Base-by-base conservation (phyloP, 2,797 vertebrate species). In the Buphagus erythrorhynchus region DNA sequence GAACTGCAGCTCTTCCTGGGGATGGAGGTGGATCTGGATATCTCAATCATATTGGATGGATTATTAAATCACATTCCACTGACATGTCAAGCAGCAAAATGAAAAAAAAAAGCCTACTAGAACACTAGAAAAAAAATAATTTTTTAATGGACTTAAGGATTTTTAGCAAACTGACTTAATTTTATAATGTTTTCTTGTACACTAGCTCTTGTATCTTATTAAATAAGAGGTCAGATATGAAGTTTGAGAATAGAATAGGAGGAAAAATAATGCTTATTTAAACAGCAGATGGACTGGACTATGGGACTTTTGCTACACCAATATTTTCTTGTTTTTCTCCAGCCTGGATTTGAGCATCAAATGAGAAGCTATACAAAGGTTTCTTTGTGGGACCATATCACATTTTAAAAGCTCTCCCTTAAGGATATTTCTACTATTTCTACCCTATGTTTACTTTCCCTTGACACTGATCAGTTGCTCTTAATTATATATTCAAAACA, bases 401-500 rank as follows among this genome's bases (percentile, higher is more conserved):
- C 19, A 36, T 42, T 86, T 77, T 58, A 63, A 86, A 68, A 85
- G 36, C 45, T 57, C n/a, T 73, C 10, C 33, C 35, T n/a, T 57
- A 57, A 57, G 19, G 48, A 6, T 67, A 92, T 74, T 71, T 85
- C 35, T 91, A 33, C 12, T 28, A 28, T 61, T 92, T 92, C 74
- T 61, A 93, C 54, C 6, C 35, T 58, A 2, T 57, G 77, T 87
- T 87, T 95, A 74, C n/a, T 79, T 92, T 91, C 71, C 57, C 51
- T 92, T 87, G 71, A 77, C 71, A 87, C 16, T 1, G 1, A 43
- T 86, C 77, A 88, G 43, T 46, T 79, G 29, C 35, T 88, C 36
- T 69, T 55, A 68, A 75, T 88, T 82, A 86, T 81, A 90, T 81
- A 86, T 24, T 76, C 19, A 52, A 85, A 89, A 77, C 28, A 82